Evolutionary conservation across 2,797 vertebrate genomes (phyloP).

Genomic region (Petrocephalus schoutedeni): DNA sequence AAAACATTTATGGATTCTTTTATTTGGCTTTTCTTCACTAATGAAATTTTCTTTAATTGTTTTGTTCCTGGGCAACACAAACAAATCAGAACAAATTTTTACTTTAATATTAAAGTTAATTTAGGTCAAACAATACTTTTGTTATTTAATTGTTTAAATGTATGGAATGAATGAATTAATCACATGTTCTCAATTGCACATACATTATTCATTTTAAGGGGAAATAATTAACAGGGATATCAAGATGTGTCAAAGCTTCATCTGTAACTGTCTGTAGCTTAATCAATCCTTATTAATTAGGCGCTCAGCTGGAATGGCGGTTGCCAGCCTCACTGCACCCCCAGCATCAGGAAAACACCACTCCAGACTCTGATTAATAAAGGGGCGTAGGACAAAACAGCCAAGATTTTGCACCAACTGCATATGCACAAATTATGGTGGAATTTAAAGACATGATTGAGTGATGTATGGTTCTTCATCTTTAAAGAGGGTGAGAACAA

Average conservation of each 20-base stretch:
- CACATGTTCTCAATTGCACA: background rate
- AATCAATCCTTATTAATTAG: constrained; percentile 11
- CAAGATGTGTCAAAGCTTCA: background rate
- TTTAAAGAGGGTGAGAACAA: background rate
- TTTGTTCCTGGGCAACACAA: background rate
- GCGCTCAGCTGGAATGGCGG: background rate
- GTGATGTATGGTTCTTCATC: background rate
- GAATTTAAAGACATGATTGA: background rate
- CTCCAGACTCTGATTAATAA: background rate
- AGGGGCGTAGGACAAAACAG: background rate
- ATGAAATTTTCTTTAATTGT: background rate
- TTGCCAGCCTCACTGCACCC: background rate
- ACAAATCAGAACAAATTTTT: background rate
- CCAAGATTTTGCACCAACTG: background rate
- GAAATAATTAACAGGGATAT: background rate
- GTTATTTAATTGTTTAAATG: constrained; percentile 2
- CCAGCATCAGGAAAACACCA: background rate
- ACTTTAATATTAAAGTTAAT: background rate
- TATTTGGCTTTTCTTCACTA: background rate
- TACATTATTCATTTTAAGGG: background rate
- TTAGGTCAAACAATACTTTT: background rate
- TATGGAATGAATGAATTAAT: background rate
- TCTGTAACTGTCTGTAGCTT: background rate
- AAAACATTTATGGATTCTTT: background rate
- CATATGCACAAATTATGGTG: background rate